Evolutionary conservation across 2,888 invertebrate genomes (phyloP), one percentile per base, ranked within the genome.

Genomic region (Diplolepis rosae): DNA sequence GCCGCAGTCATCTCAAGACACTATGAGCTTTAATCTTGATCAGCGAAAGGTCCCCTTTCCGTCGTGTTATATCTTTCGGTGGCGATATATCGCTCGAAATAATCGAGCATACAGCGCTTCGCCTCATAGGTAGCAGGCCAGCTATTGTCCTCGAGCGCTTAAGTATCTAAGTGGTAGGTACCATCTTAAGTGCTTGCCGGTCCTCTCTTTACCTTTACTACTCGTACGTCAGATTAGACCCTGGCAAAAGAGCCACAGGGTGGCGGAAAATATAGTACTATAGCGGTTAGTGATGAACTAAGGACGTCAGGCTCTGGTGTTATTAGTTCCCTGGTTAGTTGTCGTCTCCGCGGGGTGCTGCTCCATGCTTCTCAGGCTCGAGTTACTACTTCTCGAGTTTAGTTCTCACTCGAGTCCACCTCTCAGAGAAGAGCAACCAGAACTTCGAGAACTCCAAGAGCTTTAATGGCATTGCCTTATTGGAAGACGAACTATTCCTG

Each of bases 291-390:
- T 71, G 74, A 74, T 68, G 71, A 71, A 71, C 74, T 65, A 66
- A 70, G 74, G 54, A 72, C 68, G 72, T 72, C 72, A 69, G 70
- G 69, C 66, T 68, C 67, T 68, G 39, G 67, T 77, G 76, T 81
- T 80, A 82, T 84, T 82, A 83, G 83, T 81, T 80, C 77, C 73
- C 78, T 69, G 77, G 75, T 76, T 77, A 76, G 81, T 83, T 84
- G 80, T 81, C 81, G 76, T 83, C 84, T 80, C 84, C 65, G 74
- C 81, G 82, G 83, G 84, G 81, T 72, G 78, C 78, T 80, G 70
- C 69, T 74, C 77, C 78, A 76, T 70, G 79, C 72, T 70, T 28
- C 65, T 68, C 61, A 32, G 51, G 65, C 65, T 74, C 42, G 68
- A 65, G 52, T 74, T 74, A 75, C 72, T 61, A 66, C 71, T 75